Evolutionary conservation across 2,888 invertebrate species (phyloP).

Genomic region (Ochropleura leucogaster): DNA sequence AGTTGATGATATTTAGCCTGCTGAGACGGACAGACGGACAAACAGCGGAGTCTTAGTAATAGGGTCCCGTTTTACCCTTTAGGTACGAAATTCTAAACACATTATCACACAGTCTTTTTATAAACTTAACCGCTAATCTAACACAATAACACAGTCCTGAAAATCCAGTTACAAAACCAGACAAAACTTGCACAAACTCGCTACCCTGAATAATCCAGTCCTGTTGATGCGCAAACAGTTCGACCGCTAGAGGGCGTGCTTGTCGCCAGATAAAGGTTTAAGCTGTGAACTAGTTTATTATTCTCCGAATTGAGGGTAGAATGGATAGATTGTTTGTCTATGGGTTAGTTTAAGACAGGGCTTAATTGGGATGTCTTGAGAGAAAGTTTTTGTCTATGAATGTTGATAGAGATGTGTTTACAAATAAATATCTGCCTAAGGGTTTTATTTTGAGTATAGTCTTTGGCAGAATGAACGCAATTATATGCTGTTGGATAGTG

Average conservation of each 20-base stretch:
- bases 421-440: neutral
- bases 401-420: conserved; percentile 3
- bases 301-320: conserved; percentile 46
- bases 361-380: conserved; percentile 30
- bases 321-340: conserved; percentile 66
- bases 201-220: conserved; percentile 33
- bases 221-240: conserved; percentile 47
- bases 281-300: conserved; percentile 63
- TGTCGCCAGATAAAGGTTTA: conserved; percentile 64
- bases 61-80: too few relatives aligned
- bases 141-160: neutral
- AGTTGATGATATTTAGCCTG: too few relatives aligned
- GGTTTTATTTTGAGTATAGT: neutral
- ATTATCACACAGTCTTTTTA: neutral
- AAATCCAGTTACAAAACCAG: conserved; percentile 20
- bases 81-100: neutral
- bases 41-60: too few relatives aligned
- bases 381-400: conserved; percentile 9
- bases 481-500: too few relatives aligned
- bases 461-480: too few relatives aligned
- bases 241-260: conserved; percentile 59
- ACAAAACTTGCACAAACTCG: conserved; percentile 36
- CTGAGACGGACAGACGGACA: too few relatives aligned
- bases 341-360: conserved; percentile 22
- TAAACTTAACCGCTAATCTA: conserved; percentile 4